These are phyloP conservation scores for Leptopilina clavipes DNA, from an alignment of 1,140 invertebrate genomes.

Conservation along the genomic window DNA sequence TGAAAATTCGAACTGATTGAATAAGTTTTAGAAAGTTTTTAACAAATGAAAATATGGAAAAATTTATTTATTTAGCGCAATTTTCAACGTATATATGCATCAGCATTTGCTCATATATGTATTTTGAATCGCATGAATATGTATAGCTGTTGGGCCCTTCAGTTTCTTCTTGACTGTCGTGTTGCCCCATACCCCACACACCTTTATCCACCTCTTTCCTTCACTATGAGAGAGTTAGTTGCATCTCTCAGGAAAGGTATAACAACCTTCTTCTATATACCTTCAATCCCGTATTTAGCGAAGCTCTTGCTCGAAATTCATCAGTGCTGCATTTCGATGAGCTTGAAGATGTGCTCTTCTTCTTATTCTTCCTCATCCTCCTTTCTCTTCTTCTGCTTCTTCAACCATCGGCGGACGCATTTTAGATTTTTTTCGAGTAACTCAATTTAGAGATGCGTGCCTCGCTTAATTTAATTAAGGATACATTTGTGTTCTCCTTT, in stretches of 20 bases:
- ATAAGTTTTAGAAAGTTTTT: no score
- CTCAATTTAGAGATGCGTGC: conserved; percentile 27
- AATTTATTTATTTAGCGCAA: no score
- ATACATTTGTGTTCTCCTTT: conserved; percentile 18
- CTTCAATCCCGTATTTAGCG: conserved; percentile 35
- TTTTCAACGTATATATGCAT: no score
- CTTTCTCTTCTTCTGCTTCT: background rate
- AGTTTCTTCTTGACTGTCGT: background rate
- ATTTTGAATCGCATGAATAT: no score
- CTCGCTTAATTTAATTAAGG: conserved; percentile 5
- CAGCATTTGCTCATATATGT: no score
- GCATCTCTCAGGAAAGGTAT: conserved; percentile 49
- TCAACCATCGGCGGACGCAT: conserved; percentile 26
- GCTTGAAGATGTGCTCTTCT: background rate
- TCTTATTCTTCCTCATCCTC: no score
- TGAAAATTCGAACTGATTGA: no score
- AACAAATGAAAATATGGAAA: no score
- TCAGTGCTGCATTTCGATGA: conserved; percentile 29
- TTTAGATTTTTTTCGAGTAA: conserved; percentile 30
- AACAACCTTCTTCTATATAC: conserved; percentile 46
- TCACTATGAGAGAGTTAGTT: conserved; percentile 44
- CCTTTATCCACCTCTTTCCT: conserved; percentile 43
- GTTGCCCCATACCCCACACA: conserved; percentile 8
- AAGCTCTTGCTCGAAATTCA: conserved; percentile 25
- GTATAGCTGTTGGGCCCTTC: no score